These are phyloP conservation scores for Elmis aenea DNA, from an alignment of 2,888 invertebrate species.

Conservation along the genomic window DNA sequence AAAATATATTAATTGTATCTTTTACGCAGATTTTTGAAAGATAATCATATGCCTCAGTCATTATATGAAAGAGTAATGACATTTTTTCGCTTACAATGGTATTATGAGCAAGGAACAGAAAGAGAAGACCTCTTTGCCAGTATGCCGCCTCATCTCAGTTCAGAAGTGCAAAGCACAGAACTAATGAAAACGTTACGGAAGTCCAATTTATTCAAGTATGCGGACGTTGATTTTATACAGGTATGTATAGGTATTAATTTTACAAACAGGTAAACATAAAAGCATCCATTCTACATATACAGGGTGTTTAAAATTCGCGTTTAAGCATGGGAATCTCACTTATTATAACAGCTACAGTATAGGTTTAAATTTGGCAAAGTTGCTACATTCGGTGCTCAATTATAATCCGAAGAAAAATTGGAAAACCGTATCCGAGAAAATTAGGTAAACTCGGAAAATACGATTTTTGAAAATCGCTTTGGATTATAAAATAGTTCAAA, in stretches of 20 bases:
- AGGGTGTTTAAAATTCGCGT: too few relatives aligned
- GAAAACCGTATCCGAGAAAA: too few relatives aligned
- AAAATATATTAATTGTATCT: neutral
- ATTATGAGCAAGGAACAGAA: constrained; percentile 7
- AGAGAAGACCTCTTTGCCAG: constrained; percentile 2
- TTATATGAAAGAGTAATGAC: constrained; percentile 3
- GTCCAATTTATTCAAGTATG: constrained; percentile 8
- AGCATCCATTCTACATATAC: too few relatives aligned
- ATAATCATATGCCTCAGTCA: constrained; percentile 3
- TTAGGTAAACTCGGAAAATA: too few relatives aligned
- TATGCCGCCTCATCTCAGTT: constrained; percentile 5
- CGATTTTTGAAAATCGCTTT: too few relatives aligned
- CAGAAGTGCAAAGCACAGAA: constrained; percentile 8
- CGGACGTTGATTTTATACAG: constrained; percentile 13
- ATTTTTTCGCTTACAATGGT: constrained; percentile 10
- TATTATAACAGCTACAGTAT: too few relatives aligned
- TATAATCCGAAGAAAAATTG: too few relatives aligned
- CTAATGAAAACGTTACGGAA: constrained; percentile 2
- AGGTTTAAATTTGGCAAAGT: too few relatives aligned
- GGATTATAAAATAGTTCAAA: too few relatives aligned
- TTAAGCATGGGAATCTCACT: too few relatives aligned
- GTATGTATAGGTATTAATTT: constrained; percentile 6
- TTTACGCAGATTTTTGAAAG: constrained; percentile 3
- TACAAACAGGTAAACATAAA: constrained; percentile 5
- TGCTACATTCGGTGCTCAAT: too few relatives aligned